Evolutionary conservation across 2,797 vertebrate genomes (phyloP).

Genomic region (Apogon hyalosoma): DNA sequence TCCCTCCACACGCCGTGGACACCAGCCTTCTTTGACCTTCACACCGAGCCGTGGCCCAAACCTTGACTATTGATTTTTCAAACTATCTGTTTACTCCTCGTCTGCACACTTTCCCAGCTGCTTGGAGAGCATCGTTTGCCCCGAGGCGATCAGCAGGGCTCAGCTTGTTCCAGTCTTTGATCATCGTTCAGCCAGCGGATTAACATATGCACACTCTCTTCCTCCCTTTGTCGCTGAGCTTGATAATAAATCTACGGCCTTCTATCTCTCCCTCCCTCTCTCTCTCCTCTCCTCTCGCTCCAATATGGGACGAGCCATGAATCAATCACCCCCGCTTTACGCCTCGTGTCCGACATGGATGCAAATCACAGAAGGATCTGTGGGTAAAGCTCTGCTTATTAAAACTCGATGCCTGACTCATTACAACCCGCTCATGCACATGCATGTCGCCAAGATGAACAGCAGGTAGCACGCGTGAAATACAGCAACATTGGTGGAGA

Average conservation of each 20-base stretch:
- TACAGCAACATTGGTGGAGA: slow-evolving; percentile 62
- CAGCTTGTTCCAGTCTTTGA: slow-evolving; percentile 89
- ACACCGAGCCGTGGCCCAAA: slow-evolving; percentile 64
- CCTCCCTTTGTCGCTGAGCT: slow-evolving; percentile 85
- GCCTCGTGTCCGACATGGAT: slow-evolving; percentile 80
- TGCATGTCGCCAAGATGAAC: slow-evolving; percentile 70
- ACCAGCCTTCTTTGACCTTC: slow-evolving; percentile 72
- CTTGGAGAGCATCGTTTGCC: slow-evolving; percentile 83
- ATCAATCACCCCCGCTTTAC: slow-evolving; percentile 78
- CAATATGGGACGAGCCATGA: slow-evolving; percentile 71
- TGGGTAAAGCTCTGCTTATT: slow-evolving; percentile 79
- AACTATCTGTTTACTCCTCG: slow-evolving; percentile 84
- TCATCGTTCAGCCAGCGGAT: slow-evolving; percentile 87
- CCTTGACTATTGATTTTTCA: slow-evolving; percentile 82
- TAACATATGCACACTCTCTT: slow-evolving; percentile 88
- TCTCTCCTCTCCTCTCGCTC: slow-evolving; percentile 47
- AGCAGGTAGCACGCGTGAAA: slow-evolving; percentile 67
- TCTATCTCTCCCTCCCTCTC: slow-evolving; percentile 53
- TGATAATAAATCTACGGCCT: slow-evolving; percentile 84
- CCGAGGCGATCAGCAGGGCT: slow-evolving; percentile 89
- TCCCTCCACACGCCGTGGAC: slow-evolving; percentile 52
- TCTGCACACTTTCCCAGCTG: slow-evolving; percentile 79
- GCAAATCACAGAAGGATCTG: slow-evolving; percentile 81
- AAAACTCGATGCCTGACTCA: slow-evolving; percentile 76
- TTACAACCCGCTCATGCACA: slow-evolving; percentile 64